A percentile compares a stretch with the other conserved stretches of the same genome.
Evolutionary conservation across 2,888 invertebrate species (phyloP).

Genomic region (Eupithecia vulgata): DNA sequence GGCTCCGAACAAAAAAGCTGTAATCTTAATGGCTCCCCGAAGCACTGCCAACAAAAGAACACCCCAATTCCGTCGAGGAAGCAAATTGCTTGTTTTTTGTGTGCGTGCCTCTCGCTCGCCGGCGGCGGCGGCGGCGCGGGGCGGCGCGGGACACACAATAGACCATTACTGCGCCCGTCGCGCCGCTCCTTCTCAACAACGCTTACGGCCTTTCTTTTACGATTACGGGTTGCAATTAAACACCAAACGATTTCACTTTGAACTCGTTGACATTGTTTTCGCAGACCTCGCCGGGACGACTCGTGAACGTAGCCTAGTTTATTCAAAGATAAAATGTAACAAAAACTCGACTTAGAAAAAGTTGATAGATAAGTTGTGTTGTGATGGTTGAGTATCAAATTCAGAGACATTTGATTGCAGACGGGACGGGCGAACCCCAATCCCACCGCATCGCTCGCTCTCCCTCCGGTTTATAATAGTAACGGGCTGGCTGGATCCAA

Average conservation of each 20-base stretch:
- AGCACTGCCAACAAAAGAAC: constrained; percentile 59
- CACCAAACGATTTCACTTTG: constrained; percentile 56
- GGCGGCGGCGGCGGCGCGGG: background rate
- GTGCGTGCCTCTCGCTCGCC: constrained; percentile 34
- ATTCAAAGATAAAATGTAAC: background rate
- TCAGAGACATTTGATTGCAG: background rate
- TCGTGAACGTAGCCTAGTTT: background rate
- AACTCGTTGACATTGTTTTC: constrained; percentile 54
- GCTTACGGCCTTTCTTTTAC: constrained; percentile 60
- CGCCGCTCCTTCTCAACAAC: constrained; percentile 50
- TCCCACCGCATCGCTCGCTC: background rate
- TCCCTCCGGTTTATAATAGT: too few species aligned
- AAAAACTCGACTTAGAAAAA: background rate
- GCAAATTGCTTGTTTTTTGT: constrained; percentile 66
- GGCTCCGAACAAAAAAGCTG: constrained; percentile 55
- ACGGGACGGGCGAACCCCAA: background rate
- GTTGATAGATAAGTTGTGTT: background rate
- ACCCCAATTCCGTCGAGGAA: constrained; percentile 53
- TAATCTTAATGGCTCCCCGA: constrained; percentile 62
- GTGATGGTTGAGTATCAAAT: background rate
- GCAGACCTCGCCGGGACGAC: constrained; percentile 30
- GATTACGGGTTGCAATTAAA: constrained; percentile 61
- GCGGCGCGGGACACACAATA: constrained; percentile 11
- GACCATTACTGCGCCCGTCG: constrained; percentile 36
- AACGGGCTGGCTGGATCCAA: too few species aligned